phyloP scores from a whole-genome alignment of 2,888 invertebrate genomes.

The Eristalis arbustorum region DNA sequence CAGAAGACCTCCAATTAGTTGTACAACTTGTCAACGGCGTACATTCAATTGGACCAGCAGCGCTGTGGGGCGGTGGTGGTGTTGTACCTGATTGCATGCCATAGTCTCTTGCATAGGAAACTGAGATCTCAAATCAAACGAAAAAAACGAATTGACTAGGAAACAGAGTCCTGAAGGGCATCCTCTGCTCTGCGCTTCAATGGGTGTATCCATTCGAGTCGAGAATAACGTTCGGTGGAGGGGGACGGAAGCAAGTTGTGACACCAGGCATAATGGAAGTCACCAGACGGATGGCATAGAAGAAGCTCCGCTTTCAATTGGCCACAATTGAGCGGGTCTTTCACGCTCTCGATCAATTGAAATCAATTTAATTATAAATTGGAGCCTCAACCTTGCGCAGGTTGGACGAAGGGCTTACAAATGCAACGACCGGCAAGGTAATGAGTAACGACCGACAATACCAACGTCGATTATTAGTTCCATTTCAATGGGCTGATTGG shows the following conservation, averaged over 20 bases:
- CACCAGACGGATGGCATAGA: conserved; percentile 28
- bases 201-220: conserved; percentile 29
- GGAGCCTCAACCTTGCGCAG: conserved; percentile 23
- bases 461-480: no score
- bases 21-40: conserved; percentile 39
- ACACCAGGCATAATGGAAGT: not conserved
- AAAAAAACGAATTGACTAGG: not conserved
- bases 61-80: no score
- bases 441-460: no score
- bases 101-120: conserved; percentile 16
- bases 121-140: conserved; percentile 3
- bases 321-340: conserved; percentile 38
- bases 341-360: conserved; percentile 67
- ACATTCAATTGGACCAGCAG: not conserved
- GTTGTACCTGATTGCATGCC: not conserved
- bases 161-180: not conserved
- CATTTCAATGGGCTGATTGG: no score
- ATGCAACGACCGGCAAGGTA: conserved; percentile 20
- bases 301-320: conserved; percentile 20
- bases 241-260: not conserved
- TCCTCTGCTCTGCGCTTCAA: not conserved
- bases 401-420: not conserved
- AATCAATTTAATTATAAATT: conserved; percentile 62
- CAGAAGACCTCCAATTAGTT: conserved; percentile 57
- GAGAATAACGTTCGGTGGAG: conserved; percentile 2